Conservation (phyloP, 2,888 invertebrate genomes). For the Calameuta filiformis region DNA sequence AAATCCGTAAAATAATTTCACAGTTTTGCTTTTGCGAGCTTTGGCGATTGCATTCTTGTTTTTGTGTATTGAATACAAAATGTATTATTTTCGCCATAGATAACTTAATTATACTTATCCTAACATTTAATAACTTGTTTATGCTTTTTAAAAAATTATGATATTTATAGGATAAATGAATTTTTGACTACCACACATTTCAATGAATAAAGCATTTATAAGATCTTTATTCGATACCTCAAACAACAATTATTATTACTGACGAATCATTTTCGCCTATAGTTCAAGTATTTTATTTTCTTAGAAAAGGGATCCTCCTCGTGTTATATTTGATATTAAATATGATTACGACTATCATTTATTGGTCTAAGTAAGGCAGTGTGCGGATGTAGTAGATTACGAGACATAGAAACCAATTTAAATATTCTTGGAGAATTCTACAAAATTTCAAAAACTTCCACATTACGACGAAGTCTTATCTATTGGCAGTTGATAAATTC, state of each 20-base stretch:
- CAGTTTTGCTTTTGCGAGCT: constrained; percentile 19
- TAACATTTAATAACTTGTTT: neutral
- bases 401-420: neutral
- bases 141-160: neutral
- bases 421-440: neutral
- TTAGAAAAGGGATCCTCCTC: neutral
- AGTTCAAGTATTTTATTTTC: neutral
- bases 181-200: neutral
- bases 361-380: neutral
- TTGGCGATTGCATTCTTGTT: neutral
- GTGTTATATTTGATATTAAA: neutral
- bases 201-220: neutral
- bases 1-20: constrained; percentile 18
- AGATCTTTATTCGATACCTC: neutral
- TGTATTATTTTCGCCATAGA: neutral
- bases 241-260: neutral
- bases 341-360: neutral
- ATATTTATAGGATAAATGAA: neutral
- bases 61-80: neutral
- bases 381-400: neutral
- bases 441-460: neutral
- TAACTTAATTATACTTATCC: neutral
- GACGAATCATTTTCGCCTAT: too few species aligned
- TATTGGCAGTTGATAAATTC: neutral
- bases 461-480: neutral